Conservation (phyloP, 1,140 invertebrate genomes). For the Ridgeia piscesae region DNA sequence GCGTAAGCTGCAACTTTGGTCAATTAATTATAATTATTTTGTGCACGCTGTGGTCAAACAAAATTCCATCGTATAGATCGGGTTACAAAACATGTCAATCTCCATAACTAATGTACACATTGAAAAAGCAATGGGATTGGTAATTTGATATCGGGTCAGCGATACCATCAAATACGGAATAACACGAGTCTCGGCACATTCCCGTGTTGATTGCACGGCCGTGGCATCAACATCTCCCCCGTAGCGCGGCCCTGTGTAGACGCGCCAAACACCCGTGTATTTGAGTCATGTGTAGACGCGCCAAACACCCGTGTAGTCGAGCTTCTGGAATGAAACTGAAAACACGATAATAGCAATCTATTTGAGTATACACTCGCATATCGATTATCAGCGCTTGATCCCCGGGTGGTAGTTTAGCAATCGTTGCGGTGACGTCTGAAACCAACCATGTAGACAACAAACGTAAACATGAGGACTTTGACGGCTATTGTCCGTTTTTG, state of each 20-base stretch:
- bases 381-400: neutral
- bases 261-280: neutral
- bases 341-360: neutral
- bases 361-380: neutral
- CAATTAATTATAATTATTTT: neutral
- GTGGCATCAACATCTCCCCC: neutral
- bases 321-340: neutral
- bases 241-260: neutral
- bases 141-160: neutral
- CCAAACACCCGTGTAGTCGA: neutral
- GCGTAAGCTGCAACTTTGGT: too few species aligned
- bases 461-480: neutral
- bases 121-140: neutral
- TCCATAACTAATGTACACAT: neutral
- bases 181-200: neutral
- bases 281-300: neutral
- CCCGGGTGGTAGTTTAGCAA: neutral
- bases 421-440: neutral
- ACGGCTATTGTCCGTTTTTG: neutral
- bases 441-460: neutral
- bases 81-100: neutral
- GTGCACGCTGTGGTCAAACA: neutral
- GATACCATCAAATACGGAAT: neutral
- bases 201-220: neutral
- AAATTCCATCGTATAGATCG: neutral